Evolutionary conservation across 2,113 vertebrate species (phyloP).

Genomic region (Urocynchramus pylzowi): DNA sequence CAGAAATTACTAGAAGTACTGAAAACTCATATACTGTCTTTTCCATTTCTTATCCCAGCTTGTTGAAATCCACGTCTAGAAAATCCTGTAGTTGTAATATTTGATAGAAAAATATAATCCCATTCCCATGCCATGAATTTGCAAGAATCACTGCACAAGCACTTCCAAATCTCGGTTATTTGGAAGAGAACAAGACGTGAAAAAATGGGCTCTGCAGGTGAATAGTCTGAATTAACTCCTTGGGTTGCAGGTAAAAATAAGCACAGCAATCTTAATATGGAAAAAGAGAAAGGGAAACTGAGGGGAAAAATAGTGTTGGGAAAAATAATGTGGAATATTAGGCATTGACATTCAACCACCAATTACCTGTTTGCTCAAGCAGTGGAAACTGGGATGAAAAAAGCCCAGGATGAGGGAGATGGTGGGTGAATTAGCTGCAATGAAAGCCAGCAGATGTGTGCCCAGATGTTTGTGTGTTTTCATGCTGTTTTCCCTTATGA

Average conservation of each 20-base stretch:
- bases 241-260: background rate
- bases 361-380: background rate
- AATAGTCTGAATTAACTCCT: background rate
- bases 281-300: background rate
- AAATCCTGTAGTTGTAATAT: background rate
- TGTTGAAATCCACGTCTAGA: background rate
- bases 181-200: background rate
- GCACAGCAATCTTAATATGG: background rate
- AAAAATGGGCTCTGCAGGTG: background rate
- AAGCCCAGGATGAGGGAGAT: background rate
- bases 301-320: background rate
- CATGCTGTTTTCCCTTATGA: background rate
- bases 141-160: background rate
- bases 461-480: background rate
- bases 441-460: background rate
- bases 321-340: rapidly evolving
- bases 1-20: background rate
- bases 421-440: background rate
- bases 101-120: background rate
- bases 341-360: background rate
- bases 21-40: background rate
- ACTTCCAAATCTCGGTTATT: background rate
- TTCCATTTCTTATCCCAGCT: background rate
- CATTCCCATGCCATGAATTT: background rate
- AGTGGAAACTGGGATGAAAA: background rate